Evolutionary conservation across 2,797 vertebrate genomes (phyloP).

Genomic region (Staurois parvus): DNA sequence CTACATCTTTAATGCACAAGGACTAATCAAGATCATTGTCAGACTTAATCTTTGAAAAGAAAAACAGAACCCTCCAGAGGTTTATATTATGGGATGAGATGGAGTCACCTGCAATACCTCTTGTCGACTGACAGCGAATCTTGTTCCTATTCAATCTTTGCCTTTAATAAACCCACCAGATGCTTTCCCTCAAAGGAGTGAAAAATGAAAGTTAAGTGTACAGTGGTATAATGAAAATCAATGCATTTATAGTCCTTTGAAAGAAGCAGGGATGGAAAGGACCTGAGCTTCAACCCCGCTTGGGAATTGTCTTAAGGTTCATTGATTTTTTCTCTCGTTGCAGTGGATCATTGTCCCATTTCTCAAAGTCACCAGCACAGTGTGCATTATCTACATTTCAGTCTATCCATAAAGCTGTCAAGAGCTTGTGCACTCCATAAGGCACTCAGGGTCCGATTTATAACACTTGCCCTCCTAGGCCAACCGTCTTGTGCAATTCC

Average conservation of each 20-base stretch:
- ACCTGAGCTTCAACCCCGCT: conserved; percentile 18
- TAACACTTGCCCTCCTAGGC: too few species aligned
- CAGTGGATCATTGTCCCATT: conserved; percentile 35
- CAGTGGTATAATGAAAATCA: conserved; percentile 49
- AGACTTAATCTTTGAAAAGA: conserved; percentile 50
- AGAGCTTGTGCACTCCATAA: background rate
- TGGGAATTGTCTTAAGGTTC: conserved; percentile 45
- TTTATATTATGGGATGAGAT: conserved; percentile 10
- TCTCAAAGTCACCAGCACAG: conserved; percentile 40
- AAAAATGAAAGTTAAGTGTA: conserved; percentile 53
- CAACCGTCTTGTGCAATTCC: too few species aligned
- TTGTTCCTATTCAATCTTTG: conserved; percentile 32
- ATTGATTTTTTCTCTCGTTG: conserved; percentile 52
- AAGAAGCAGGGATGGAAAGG: conserved; percentile 13
- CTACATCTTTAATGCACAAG: conserved; percentile 40
- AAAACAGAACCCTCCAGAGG: conserved; percentile 19
- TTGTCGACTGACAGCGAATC: conserved; percentile 11
- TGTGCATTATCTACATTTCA: conserved; percentile 28
- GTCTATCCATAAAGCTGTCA: conserved; percentile 9
- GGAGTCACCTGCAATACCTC: conserved; percentile 24
- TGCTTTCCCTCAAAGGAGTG: conserved; percentile 42
- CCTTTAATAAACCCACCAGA: conserved; percentile 56
- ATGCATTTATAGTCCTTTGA: conserved; percentile 43
- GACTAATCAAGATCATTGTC: conserved; percentile 57
- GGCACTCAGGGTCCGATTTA: background rate